Evolutionary conservation across 2,113 vertebrate genomes (phyloP).

Genomic region (Sialia sialis): DNA sequence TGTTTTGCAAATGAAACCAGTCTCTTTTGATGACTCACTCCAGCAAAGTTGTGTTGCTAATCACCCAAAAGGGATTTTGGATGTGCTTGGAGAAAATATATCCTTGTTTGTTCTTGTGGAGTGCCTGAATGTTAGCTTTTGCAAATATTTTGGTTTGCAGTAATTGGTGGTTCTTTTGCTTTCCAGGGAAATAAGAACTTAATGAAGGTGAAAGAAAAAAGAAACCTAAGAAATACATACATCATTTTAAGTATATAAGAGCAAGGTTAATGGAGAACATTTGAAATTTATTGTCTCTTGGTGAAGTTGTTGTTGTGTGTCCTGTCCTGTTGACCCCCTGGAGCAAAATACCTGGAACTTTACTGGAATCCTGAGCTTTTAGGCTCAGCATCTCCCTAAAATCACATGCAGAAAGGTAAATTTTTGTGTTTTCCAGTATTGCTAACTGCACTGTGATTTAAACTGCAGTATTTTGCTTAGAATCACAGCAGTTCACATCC

Average conservation of each 20-base stretch:
- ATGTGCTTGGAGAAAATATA: not conserved
- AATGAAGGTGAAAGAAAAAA: not conserved
- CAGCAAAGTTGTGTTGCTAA: not conserved
- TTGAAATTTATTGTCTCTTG: not conserved
- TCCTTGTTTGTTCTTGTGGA: not conserved
- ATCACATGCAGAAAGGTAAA: not conserved
- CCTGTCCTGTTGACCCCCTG: accelerated
- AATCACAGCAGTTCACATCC: not conserved
- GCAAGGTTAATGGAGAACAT: not conserved
- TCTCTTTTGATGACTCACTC: not conserved
- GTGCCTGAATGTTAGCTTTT: not conserved
- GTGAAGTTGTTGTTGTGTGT: not conserved
- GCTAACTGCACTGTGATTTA: not conserved
- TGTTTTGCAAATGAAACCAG: not conserved
- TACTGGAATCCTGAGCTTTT: not conserved
- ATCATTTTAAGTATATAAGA: not conserved
- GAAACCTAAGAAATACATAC: not conserved
- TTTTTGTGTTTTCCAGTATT: not conserved
- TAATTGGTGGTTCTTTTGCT: not conserved
- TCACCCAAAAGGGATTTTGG: not conserved
- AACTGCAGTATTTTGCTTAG: not conserved
- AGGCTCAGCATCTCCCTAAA: not conserved
- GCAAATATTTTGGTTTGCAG: not conserved
- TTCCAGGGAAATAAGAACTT: not conserved
- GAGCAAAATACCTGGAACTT: not conserved